Evolutionary conservation across 2,797 vertebrate species (phyloP).

Genomic region (Paedocypris micromegethes): DNA sequence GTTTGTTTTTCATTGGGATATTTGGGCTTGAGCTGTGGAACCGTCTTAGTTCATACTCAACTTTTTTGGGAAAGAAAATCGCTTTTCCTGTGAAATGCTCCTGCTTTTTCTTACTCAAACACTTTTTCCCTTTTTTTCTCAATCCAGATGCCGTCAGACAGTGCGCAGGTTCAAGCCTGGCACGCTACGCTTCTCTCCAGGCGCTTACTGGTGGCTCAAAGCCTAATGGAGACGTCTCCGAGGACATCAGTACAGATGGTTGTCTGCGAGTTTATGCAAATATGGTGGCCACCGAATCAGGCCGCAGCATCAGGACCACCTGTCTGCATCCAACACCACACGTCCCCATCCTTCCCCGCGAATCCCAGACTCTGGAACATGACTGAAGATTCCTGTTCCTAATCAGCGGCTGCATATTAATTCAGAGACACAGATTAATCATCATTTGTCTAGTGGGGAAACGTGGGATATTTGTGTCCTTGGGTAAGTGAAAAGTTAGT

Average conservation of each 20-base stretch:
- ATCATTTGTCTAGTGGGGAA: conserved; percentile 67
- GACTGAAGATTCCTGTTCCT: conserved; percentile 62
- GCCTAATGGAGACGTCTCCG: conserved; percentile 88
- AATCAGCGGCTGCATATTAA: conserved; percentile 82
- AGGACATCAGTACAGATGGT: conserved; percentile 96
- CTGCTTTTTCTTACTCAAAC: no score
- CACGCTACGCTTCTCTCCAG: background rate
- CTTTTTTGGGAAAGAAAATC: background rate
- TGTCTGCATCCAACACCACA: conserved; percentile 74
- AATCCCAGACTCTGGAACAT: conserved; percentile 67
- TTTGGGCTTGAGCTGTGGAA: no score
- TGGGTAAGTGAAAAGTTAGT: no score
- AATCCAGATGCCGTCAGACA: no score
- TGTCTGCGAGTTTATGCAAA: conserved; percentile 98
- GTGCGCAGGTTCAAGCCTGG: conserved; percentile 37
- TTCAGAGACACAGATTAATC: conserved; percentile 85
- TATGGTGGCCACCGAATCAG: conserved; percentile 92
- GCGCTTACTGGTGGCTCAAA: conserved; percentile 48
- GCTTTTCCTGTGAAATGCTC: background rate
- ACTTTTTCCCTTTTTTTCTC: no score
- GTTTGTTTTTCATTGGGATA: no score
- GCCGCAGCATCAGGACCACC: conserved; percentile 83
- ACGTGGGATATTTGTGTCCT: no score
- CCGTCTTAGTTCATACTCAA: no score
- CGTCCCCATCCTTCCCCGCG: conserved; percentile 63